Conservation (phyloP, 2,888 invertebrate genomes). For the Drosophila trichaetosa region DNA sequence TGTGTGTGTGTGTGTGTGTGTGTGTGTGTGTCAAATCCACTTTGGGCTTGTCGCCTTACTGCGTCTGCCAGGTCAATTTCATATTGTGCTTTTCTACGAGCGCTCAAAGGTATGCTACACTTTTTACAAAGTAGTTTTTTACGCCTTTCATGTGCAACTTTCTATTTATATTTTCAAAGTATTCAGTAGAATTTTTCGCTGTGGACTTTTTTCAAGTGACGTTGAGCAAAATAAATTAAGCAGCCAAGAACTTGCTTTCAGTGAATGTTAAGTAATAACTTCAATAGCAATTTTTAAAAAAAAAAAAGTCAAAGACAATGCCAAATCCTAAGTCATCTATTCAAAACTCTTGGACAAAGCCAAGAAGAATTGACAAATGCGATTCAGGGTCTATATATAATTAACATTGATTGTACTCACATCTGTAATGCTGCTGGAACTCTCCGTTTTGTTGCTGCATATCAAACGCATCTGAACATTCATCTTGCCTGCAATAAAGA, state of each 20-base stretch:
- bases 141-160: constrained; percentile 8
- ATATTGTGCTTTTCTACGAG: constrained; percentile 45
- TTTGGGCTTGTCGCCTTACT: constrained; percentile 30
- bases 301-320: neutral
- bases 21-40: constrained; percentile 46
- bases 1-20: constrained; percentile 20
- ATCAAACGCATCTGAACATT: constrained; percentile 82
- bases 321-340: neutral
- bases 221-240: neutral
- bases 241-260: neutral
- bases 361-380: neutral
- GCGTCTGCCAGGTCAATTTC: constrained; percentile 48
- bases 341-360: no score
- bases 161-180: constrained; percentile 13
- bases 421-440: constrained; percentile 66
- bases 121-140: constrained; percentile 11
- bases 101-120: constrained; percentile 57
- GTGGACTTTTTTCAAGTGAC: neutral
- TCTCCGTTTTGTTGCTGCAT: constrained; percentile 73
- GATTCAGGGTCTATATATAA: neutral
- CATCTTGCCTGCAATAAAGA: constrained; percentile 71
- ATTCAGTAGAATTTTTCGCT: neutral
- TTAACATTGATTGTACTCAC: constrained; percentile 69
- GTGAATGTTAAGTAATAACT: neutral
- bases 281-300: neutral